Conservation (phyloP, 2,797 vertebrate species). For the Erpetoichthys calabaricus region DNA sequence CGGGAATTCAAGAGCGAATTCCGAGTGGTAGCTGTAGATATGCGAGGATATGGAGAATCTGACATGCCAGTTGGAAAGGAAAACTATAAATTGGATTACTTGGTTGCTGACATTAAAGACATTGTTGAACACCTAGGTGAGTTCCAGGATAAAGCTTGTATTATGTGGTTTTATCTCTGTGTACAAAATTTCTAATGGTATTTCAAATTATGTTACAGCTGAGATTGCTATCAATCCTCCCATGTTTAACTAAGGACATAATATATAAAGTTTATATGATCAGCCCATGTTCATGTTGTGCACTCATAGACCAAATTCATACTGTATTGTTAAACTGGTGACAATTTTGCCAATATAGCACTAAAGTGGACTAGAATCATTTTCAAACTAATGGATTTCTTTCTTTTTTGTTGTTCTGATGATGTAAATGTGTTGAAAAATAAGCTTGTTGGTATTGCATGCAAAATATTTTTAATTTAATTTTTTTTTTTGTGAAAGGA, state of each 20-base stretch:
- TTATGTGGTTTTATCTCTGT: too few relatives aligned
- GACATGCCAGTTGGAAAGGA: conserved; percentile 73
- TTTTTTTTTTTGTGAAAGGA: too few relatives aligned
- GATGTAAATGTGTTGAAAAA: too few relatives aligned
- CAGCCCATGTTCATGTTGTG: too few relatives aligned
- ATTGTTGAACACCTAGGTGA: conserved; percentile 90
- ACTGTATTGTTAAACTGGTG: too few relatives aligned
- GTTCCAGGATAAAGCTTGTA: conserved; percentile 17
- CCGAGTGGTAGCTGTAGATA: conserved; percentile 88
- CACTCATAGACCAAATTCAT: too few relatives aligned
- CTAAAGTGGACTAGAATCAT: neutral
- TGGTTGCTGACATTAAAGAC: conserved; percentile 87
- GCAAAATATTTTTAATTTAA: too few relatives aligned
- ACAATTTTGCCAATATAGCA: conserved; percentile 5
- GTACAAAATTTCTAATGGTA: neutral
- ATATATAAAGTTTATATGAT: too few relatives aligned
- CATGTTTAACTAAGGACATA: too few relatives aligned
- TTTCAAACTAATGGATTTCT: conserved; percentile 8
- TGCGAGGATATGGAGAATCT: conserved; percentile 92
- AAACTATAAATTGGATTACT: conserved; percentile 73
- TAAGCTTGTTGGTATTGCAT: too few relatives aligned
- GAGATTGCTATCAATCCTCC: too few relatives aligned
- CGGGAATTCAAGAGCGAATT: conserved; percentile 95
- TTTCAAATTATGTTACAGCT: neutral
- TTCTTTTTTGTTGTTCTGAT: conserved; percentile 1